Evolutionary conservation across 2,888 invertebrate genomes (phyloP), one percentile per base, ranked within the genome.

Genomic region (Andrena trimmerana): DNA sequence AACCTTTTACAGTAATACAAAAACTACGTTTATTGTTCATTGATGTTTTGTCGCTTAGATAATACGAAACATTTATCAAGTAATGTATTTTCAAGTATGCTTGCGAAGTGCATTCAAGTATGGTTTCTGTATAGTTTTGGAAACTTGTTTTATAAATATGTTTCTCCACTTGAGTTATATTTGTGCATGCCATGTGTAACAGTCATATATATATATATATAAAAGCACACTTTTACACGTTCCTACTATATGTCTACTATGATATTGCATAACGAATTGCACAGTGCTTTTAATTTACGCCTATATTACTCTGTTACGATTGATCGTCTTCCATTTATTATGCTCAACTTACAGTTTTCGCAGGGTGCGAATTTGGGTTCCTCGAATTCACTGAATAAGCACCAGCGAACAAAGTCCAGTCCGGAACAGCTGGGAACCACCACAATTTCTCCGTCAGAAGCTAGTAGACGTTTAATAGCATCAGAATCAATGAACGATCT

Each of bases 351-450:
- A 68, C 67, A 94, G 93, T 85, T 93, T 84, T 93, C 93, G 24
- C 93, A 94, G 87, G 93, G 92, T 42, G 88, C 92, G 4, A 92
- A 93, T 86, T 86, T 93, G 75, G 90, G 91, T 29, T 91, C 92
- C 7, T 86, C 91, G 6, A 90, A 90, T 65, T 90, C 90, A 13
- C 83, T 92, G 48, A 92, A 95, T 80, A 95, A 95, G 48, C 96
- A 96, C 90, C 96, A 96, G 88, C 95, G 96, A 84, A 96, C 96
- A 72, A 96, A 96, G 91, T 96, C 96, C 76, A 96, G 96, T 90
- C 96, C 96, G 10, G 96, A 96, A 92, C 95, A 95, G 76, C 90
- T 95, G 68, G 92, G 93, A 52, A 93, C 92, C 29, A 90, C 93
- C 48, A 89, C 93, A 62, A 93, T 93, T 71, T 93, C 93, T 60